phyloP scores from a whole-genome alignment of 1,140 invertebrate species.

The Lordiphosa mommai region DNA sequence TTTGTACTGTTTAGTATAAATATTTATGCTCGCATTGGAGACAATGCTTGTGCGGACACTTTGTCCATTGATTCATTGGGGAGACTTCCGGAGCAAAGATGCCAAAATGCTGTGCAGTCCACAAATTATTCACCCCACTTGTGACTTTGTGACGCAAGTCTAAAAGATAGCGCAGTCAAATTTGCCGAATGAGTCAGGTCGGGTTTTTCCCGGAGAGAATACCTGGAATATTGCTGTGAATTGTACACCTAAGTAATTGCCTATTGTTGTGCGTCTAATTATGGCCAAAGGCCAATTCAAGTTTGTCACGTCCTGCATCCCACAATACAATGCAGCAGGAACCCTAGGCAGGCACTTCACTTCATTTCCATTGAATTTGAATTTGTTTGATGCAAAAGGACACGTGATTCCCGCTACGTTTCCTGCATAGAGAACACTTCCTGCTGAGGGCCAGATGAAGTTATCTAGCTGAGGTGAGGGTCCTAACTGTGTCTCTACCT shows the following conservation, averaged over 20 bases:
- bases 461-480: constrained; percentile 25
- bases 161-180: not conserved
- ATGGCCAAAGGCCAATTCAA: constrained; percentile 34
- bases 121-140: not conserved
- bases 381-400: constrained; percentile 1
- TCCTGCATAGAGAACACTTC: constrained; percentile 39
- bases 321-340: not conserved
- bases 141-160: not conserved
- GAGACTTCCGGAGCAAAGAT: not conserved
- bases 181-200: not conserved
- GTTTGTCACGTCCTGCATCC: constrained; percentile 24
- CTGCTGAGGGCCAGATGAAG: constrained; percentile 57
- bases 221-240: not conserved
- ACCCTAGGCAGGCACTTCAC: not conserved
- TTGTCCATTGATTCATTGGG: no score
- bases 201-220: not conserved
- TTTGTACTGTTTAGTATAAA: constrained; percentile 37
- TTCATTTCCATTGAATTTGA: constrained; percentile 3
- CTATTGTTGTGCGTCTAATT: constrained; percentile 20
- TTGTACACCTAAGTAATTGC: not conserved
- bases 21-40: constrained; percentile 56
- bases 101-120: not conserved
- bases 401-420: not conserved
- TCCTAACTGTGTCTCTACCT: constrained; percentile 26
- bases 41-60: constrained; percentile 14